A percentile compares a stretch with the other conserved stretches of the same genome.
phyloP scores from a whole-genome alignment of 2,113 vertebrate genomes.

The Alosa alosa region DNA sequence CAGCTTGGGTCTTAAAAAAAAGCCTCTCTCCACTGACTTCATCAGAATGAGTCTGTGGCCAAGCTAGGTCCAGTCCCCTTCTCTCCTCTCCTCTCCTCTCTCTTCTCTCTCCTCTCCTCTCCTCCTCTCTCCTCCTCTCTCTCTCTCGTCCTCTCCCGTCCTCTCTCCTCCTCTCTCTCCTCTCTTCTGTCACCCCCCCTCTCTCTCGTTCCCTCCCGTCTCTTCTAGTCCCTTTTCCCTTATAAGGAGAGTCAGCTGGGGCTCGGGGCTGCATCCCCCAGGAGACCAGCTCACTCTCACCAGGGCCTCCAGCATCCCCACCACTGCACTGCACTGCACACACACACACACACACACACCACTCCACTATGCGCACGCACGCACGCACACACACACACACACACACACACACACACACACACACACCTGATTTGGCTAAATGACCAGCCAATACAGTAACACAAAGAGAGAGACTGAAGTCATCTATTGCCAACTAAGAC shows the following conservation, averaged over 20 bases:
- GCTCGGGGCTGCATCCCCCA: background rate
- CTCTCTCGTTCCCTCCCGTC: background rate
- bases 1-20: too few relatives aligned
- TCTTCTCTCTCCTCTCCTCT: too few relatives aligned
- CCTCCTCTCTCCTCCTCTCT: too few relatives aligned
- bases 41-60: background rate
- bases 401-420: background rate
- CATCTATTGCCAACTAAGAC: constrained; percentile 12
- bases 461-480: background rate
- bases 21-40: background rate
- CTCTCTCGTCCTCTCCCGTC: background rate
- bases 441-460: too few relatives aligned
- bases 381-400: too few relatives aligned
- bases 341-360: too few relatives aligned
- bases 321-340: too few relatives aligned
- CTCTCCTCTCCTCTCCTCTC: background rate
- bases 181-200: background rate
- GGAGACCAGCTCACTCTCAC: background rate
- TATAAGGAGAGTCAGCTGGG: background rate
- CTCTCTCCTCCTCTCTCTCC: background rate
- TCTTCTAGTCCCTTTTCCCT: background rate
- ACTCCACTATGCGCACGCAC: too few relatives aligned
- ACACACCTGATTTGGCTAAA: background rate
- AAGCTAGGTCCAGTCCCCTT: background rate
- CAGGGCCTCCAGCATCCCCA: too few relatives aligned